These are phyloP conservation scores for Melanotaenia duboulayi DNA, from an alignment of 2,113 vertebrate species.

Conservation along the genomic window DNA sequence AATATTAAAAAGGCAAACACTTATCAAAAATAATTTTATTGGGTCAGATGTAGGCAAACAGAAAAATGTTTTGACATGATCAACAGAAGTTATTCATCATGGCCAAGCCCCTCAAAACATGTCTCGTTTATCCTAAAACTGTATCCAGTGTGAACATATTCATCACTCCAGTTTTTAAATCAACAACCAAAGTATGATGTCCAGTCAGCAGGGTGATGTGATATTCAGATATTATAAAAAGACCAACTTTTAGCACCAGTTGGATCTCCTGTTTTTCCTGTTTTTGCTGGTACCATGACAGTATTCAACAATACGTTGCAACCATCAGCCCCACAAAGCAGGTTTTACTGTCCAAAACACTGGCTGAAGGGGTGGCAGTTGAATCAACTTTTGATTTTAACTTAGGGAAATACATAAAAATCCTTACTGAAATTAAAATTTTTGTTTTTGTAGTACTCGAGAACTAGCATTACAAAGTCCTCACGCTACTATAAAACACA, in stretches of 20 bases:
- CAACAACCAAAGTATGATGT: constrained; percentile 24
- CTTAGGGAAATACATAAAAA: constrained; percentile 7
- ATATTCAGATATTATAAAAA: constrained; percentile 24
- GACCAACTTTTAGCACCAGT: neutral
- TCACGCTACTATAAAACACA: accelerated
- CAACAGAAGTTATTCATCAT: constrained; percentile 21
- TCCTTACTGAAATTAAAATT: neutral
- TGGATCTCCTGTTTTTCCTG: no score
- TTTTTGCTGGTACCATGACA: constrained; percentile 11
- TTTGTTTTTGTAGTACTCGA: neutral
- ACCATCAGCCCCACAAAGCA: neutral
- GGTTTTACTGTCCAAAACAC: no score
- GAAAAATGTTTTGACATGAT: constrained; percentile 34
- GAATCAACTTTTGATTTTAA: constrained; percentile 16
- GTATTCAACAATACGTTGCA: constrained; percentile 7
- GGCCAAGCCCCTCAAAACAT: constrained; percentile 44
- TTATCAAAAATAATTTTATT: constrained; percentile 83
- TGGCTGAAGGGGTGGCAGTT: no score
- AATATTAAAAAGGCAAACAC: constrained; percentile 1
- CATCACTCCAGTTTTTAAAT: constrained; percentile 30
- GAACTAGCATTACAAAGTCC: neutral
- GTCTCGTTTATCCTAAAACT: constrained; percentile 57
- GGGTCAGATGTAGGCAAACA: constrained; percentile 58
- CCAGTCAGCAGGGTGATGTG: constrained; percentile 55
- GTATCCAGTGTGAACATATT: constrained; percentile 58